Conservation (phyloP, 2,888 invertebrate genomes). For the Adineta ricciae region DNA sequence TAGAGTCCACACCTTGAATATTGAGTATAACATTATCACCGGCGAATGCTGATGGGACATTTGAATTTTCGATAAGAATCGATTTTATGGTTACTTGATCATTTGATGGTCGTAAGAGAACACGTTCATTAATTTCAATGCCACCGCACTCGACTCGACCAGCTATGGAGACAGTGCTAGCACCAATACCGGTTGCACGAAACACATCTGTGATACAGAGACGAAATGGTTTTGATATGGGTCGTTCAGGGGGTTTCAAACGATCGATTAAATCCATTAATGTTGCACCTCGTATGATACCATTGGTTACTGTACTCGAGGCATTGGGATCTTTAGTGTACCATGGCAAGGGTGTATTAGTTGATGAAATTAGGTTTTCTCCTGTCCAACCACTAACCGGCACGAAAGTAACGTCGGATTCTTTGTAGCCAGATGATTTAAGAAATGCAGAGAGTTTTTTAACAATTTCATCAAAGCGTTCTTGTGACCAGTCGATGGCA, state of each 20-base stretch:
- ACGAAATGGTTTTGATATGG: conserved; percentile 75
- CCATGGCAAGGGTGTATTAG: conserved; percentile 53
- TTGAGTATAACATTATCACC: conserved; percentile 29
- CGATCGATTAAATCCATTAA: conserved; percentile 53
- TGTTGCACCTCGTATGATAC: conserved; percentile 23
- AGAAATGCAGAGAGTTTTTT: conserved; percentile 64
- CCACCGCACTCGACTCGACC: conserved; percentile 84
- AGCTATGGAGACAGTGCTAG: conserved; percentile 71
- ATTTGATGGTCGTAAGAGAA: conserved; percentile 72
- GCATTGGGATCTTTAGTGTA: conserved; percentile 57
- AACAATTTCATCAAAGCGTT: conserved; percentile 77
- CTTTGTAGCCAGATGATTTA: conserved; percentile 81
- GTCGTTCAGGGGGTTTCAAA: conserved; percentile 74
- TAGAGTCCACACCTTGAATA: conserved; percentile 26
- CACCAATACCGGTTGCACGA: conserved; percentile 65
- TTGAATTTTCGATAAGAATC: conserved; percentile 37
- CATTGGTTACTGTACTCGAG: background rate
- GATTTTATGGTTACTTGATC: conserved; percentile 73
- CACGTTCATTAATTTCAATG: conserved; percentile 72
- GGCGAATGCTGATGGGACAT: conserved; percentile 22
- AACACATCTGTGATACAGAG: conserved; percentile 87
- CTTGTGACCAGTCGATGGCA: conserved; percentile 80
- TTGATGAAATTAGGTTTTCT: conserved; percentile 60
- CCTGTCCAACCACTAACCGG: conserved; percentile 94
- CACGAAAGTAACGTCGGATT: conserved; percentile 72